Conservation (phyloP, 2,797 vertebrate genomes). For the Aselliscus stoliczkanus region DNA sequence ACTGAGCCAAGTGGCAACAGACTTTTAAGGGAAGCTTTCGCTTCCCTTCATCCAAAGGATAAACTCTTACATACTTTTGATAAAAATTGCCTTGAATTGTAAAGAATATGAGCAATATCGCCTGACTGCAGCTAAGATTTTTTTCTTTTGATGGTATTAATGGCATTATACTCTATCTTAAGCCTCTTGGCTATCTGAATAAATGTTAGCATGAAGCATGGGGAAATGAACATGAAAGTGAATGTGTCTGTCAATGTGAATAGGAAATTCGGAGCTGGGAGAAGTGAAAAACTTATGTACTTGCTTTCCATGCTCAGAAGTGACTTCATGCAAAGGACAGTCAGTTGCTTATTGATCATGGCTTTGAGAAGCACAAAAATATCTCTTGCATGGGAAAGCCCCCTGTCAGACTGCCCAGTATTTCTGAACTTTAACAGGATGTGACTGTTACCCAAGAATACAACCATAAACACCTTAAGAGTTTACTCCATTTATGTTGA, state of each 20-base stretch:
- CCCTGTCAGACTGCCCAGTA: background rate
- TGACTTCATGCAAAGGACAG: background rate
- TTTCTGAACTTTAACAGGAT: background rate
- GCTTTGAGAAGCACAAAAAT: background rate
- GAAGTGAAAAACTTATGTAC: background rate
- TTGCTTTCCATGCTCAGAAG: background rate
- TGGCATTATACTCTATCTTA: background rate
- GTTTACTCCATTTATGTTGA: background rate
- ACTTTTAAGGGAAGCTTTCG: background rate
- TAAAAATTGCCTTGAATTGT: background rate
- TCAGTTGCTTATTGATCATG: background rate
- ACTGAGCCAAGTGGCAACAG: background rate
- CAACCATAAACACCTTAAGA: background rate
- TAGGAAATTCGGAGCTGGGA: background rate
- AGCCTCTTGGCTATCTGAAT: background rate
- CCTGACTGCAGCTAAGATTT: background rate
- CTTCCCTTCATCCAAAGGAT: background rate
- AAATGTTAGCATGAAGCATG: background rate
- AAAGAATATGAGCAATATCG: background rate
- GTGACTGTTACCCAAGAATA: background rate
- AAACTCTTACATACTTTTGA: background rate
- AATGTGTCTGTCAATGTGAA: background rate
- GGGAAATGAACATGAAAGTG: conserved; percentile 3
- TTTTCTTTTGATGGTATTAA: background rate
- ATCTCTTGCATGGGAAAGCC: background rate